Conservation (phyloP, 2,113 vertebrate genomes). For the Eleginops maclovinus region DNA sequence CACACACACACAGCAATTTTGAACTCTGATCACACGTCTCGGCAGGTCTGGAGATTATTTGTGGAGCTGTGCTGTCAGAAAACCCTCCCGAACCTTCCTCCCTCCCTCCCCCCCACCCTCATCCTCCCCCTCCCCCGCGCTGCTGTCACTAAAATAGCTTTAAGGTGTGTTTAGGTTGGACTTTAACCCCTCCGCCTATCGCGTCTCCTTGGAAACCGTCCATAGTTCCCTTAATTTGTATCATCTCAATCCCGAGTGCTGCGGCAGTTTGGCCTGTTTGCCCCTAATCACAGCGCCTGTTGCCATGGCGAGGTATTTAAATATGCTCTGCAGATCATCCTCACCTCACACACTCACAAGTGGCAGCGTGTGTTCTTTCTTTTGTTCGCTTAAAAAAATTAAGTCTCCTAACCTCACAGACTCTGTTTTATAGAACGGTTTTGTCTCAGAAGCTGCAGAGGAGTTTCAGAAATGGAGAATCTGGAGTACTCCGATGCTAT, state of each 20-base stretch:
- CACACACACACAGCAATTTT: slow-evolving; percentile 56
- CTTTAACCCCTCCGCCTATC: slow-evolving; percentile 79
- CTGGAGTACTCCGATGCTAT: too few relatives aligned
- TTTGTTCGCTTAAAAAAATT: slow-evolving; percentile 50
- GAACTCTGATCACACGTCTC: slow-evolving; percentile 74
- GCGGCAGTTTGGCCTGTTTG: slow-evolving; percentile 78
- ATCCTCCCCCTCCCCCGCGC: slow-evolving; percentile 33
- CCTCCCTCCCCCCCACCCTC: not conserved
- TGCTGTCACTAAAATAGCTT: slow-evolving; percentile 81
- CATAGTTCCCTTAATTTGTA: slow-evolving; percentile 81
- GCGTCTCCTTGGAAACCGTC: slow-evolving; percentile 79
- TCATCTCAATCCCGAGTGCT: slow-evolving; percentile 79
- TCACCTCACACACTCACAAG: slow-evolving; percentile 62
- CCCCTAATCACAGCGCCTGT: slow-evolving; percentile 79
- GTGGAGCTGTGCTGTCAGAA: slow-evolving; percentile 53
- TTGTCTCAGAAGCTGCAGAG: too few relatives aligned
- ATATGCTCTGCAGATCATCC: slow-evolving; percentile 75
- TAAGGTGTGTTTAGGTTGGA: slow-evolving; percentile 84
- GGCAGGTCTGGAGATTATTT: slow-evolving; percentile 73
- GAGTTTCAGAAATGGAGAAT: too few relatives aligned
- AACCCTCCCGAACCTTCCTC: too few relatives aligned
- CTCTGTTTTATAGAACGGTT: too few relatives aligned
- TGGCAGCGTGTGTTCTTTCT: slow-evolving; percentile 49
- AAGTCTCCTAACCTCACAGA: not conserved
- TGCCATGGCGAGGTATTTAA: slow-evolving; percentile 83